A percentile compares a stretch with the other conserved stretches of the same genome.
These are phyloP conservation scores for Arctopsyche grandis DNA, from an alignment of 1,140 invertebrate genomes.

Conservation along the genomic window DNA sequence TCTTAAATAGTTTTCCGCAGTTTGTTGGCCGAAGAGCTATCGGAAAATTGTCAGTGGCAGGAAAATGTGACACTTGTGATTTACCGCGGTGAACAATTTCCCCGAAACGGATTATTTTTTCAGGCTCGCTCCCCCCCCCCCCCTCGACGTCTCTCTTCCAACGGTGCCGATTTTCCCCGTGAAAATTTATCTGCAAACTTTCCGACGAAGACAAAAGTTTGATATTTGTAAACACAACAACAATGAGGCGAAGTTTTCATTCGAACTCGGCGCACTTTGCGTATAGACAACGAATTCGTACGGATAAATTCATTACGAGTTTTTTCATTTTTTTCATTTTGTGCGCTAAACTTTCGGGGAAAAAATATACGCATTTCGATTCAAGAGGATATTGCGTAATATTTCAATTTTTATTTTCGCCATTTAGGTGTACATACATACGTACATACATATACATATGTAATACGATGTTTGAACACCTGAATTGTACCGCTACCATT, in stretches of 20 bases:
- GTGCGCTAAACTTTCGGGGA: no score
- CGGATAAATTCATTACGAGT: background rate
- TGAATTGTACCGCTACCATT: no score
- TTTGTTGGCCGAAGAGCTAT: slow-evolving; percentile 7
- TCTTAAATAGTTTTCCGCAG: slow-evolving; percentile 12
- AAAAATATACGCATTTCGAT: no score
- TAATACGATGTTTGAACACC: no score
- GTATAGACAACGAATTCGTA: background rate
- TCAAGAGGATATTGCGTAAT: no score
- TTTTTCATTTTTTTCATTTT: background rate
- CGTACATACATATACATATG: no score
- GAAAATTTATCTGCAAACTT: slow-evolving; percentile 20
- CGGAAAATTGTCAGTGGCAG: slow-evolving; percentile 22
- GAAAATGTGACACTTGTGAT: slow-evolving; percentile 18
- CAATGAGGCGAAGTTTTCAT: slow-evolving; percentile 7
- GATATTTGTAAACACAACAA: slow-evolving; percentile 11
- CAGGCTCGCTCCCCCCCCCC: background rate
- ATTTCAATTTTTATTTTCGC: no score
- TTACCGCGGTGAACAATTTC: slow-evolving; percentile 9
- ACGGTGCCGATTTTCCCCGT: background rate
- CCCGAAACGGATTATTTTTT: slow-evolving; percentile 17
- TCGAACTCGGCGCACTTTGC: background rate
- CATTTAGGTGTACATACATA: no score
- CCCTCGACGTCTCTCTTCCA: no score
- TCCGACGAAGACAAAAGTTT: background rate